Evolutionary conservation across 2,888 invertebrate species (phyloP).

Genomic region (Noctua comes): DNA sequence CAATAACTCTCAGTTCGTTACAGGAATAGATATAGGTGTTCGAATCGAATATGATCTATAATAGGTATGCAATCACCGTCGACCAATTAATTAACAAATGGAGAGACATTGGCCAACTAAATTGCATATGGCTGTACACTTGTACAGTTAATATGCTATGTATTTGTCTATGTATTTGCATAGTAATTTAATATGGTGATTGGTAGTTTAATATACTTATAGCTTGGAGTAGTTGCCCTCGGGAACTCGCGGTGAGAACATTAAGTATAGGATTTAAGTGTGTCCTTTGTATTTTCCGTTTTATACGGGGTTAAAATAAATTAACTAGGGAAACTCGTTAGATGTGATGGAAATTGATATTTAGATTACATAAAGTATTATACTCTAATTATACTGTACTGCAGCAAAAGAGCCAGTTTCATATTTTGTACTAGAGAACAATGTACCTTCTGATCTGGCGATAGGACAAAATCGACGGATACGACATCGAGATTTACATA

Average conservation of each 20-base stretch:
- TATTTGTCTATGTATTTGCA: background rate
- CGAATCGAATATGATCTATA: background rate
- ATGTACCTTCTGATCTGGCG: background rate
- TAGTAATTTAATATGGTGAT: background rate
- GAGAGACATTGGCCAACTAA: constrained; percentile 13
- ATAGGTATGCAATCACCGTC: constrained; percentile 30
- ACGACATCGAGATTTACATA: background rate
- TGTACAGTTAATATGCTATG: background rate
- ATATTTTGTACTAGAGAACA: background rate
- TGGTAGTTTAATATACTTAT: background rate
- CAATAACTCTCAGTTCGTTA: background rate
- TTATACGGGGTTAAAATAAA: background rate
- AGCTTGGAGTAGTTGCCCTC: background rate
- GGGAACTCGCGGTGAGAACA: background rate
- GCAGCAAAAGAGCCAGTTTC: background rate
- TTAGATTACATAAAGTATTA: background rate
- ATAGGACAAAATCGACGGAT: background rate
- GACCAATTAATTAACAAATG: constrained; percentile 53
- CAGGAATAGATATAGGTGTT: background rate
- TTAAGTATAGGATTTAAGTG: background rate
- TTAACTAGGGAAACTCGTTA: background rate
- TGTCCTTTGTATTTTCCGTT: background rate
- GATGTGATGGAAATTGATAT: background rate
- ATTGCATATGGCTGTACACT: background rate
- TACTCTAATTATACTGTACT: background rate